A percentile compares a stretch with the other conserved stretches of the same genome.
phyloP scores from a whole-genome alignment of 2,888 invertebrate genomes.

The Drosophila anomalata region DNA sequence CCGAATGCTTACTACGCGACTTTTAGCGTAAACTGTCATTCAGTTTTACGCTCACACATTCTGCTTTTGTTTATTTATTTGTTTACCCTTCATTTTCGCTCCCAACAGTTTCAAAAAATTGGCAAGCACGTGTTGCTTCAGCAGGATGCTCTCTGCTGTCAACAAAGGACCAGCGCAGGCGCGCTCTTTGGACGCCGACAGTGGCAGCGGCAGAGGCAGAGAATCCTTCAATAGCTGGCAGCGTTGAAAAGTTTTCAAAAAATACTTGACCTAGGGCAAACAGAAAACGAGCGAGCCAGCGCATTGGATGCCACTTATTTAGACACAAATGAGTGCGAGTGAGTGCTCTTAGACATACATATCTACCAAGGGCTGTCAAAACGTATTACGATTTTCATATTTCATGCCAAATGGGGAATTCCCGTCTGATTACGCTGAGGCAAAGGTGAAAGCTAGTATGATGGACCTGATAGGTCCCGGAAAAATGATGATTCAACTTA shows the following conservation, averaged over 20 bases:
- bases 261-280: constrained; percentile 72
- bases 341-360: constrained; percentile 32
- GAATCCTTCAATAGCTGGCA: constrained; percentile 11
- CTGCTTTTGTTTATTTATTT: constrained; percentile 60
- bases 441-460: constrained; percentile 31
- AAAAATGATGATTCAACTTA: constrained; percentile 57
- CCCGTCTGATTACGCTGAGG: constrained; percentile 19
- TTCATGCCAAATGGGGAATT: constrained; percentile 74
- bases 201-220: constrained; percentile 25
- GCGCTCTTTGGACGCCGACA: constrained; percentile 58
- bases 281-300: constrained; percentile 44
- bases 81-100: constrained; percentile 49
- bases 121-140: constrained; percentile 69
- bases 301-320: constrained; percentile 53
- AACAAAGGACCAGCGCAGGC: constrained; percentile 56
- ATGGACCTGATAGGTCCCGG: constrained; percentile 11
- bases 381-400: constrained; percentile 71
- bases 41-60: constrained; percentile 53
- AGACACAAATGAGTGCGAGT: constrained; percentile 31
- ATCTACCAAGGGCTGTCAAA: constrained; percentile 63
- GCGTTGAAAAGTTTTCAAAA: constrained; percentile 44
- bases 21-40: constrained; percentile 71
- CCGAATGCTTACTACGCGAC: constrained; percentile 53
- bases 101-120: constrained; percentile 22
- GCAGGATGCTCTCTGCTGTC: constrained; percentile 35